Percentiles rank a stretch among this genome's conserved stretches.
These are phyloP conservation scores for Tenebrosternarchus preto DNA, from an alignment of 2,113 vertebrate genomes.

Conservation along the genomic window DNA sequence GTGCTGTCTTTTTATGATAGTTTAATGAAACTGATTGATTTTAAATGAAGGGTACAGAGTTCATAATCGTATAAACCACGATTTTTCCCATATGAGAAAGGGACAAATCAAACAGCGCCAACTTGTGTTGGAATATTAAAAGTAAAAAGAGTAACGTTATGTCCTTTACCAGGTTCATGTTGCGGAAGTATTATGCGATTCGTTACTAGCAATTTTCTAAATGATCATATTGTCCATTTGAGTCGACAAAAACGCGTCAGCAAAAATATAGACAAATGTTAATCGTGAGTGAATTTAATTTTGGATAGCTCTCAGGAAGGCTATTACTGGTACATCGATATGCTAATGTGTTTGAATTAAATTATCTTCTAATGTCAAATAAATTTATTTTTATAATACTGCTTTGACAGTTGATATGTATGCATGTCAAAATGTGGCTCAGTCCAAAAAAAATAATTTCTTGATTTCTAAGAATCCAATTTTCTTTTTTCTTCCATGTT, in stretches of 20 bases:
- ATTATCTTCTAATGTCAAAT: constrained; percentile 31
- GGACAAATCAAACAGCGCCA: constrained; percentile 20
- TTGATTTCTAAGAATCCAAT: too few relatives aligned
- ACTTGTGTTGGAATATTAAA: constrained; percentile 31
- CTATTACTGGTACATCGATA: constrained; percentile 9
- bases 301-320: constrained; percentile 17
- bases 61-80: neutral
- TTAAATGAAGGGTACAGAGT: neutral
- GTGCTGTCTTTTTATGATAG: neutral
- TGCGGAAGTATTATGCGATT: neutral
- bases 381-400: constrained; percentile 48
- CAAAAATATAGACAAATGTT: neutral
- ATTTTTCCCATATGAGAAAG: neutral
- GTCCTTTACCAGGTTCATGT: neutral
- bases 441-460: too few relatives aligned
- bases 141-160: neutral
- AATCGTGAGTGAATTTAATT: neutral
- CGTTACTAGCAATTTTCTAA: neutral
- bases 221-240: neutral
- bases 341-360: neutral
- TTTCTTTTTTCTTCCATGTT: too few relatives aligned
- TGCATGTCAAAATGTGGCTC: too few relatives aligned
- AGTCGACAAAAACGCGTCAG: neutral
- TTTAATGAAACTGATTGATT: neutral
- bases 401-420: constrained; percentile 2